A percentile compares a stretch with the other conserved stretches of the same genome.
Evolutionary conservation across 2,113 vertebrate genomes (phyloP).

Genomic region (Dipodomys spectabilis): DNA sequence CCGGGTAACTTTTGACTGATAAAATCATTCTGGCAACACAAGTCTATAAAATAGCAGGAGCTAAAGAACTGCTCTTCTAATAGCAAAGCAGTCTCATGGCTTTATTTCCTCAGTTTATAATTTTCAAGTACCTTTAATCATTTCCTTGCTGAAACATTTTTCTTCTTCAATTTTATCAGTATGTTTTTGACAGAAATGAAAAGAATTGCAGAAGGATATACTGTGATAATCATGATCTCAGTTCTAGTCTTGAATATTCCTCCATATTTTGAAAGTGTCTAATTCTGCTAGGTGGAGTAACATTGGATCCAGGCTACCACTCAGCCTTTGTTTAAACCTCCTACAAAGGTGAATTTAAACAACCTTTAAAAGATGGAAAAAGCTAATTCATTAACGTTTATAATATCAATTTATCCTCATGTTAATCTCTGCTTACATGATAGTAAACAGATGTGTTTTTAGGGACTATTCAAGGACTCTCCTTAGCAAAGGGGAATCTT

Average conservation of each 20-base stretch:
- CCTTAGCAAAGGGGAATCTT: neutral
- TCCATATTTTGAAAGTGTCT: neutral
- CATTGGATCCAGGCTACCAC: neutral
- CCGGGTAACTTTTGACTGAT: neutral
- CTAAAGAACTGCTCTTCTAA: neutral
- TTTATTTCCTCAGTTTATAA: neutral
- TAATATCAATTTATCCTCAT: constrained; percentile 16
- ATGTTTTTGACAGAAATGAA: neutral
- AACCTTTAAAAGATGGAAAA: constrained; percentile 24
- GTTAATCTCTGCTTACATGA: neutral
- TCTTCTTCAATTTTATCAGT: neutral
- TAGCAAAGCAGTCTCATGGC: neutral
- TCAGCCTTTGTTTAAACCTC: neutral
- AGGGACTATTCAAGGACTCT: neutral
- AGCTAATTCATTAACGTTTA: neutral
- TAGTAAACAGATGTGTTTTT: constrained; percentile 4
- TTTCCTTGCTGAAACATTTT: neutral
- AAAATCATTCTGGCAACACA: neutral
- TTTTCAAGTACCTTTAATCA: neutral
- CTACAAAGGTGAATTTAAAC: neutral
- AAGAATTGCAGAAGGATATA: neutral
- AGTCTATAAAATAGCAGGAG: neutral
- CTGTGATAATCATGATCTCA: neutral
- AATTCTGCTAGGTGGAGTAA: neutral
- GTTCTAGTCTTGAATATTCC: neutral